phyloP scores from a whole-genome alignment of 2,888 invertebrate genomes.

The Sericinus montela region DNA sequence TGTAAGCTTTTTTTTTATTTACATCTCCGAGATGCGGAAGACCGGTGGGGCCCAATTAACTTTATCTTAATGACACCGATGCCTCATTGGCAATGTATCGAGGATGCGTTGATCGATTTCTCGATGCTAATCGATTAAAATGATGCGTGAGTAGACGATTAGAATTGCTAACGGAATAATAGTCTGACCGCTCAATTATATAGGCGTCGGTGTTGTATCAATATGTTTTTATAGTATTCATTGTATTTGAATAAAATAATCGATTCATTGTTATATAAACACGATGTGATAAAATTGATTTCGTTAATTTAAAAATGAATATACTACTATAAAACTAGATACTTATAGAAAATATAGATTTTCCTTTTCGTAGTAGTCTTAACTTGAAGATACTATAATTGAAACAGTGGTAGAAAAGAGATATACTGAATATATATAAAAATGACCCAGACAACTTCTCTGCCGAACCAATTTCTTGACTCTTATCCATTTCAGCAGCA shows the following conservation, averaged over 20 bases:
- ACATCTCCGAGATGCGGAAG: conserved; percentile 60
- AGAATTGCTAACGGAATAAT: conserved; percentile 12
- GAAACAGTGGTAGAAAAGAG: no score
- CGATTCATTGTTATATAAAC: no score
- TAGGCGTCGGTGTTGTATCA: not conserved
- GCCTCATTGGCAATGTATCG: conserved; percentile 34
- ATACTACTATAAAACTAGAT: no score
- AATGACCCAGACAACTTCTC: no score
- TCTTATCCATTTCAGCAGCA: no score
- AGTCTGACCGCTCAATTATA: conserved; percentile 7
- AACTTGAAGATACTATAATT: no score
- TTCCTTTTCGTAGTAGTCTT: no score
- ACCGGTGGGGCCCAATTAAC: conserved; percentile 68
- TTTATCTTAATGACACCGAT: conserved; percentile 61
- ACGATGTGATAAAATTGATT: not conserved
- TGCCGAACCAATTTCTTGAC: no score
- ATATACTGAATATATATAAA: no score
- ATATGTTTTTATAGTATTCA: conserved; percentile 4
- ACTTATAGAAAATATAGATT: no score
- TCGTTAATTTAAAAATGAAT: not conserved
- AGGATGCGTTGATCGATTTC: conserved; percentile 36
- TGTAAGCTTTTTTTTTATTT: conserved; percentile 56
- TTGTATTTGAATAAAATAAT: not conserved
- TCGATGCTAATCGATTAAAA: conserved; percentile 54
- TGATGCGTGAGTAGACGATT: conserved; percentile 6